Percentiles rank a stretch among this genome's conserved stretches.
Evolutionary conservation across 2,888 invertebrate genomes (phyloP).

Genomic region (Nipponacmea schrenckii): DNA sequence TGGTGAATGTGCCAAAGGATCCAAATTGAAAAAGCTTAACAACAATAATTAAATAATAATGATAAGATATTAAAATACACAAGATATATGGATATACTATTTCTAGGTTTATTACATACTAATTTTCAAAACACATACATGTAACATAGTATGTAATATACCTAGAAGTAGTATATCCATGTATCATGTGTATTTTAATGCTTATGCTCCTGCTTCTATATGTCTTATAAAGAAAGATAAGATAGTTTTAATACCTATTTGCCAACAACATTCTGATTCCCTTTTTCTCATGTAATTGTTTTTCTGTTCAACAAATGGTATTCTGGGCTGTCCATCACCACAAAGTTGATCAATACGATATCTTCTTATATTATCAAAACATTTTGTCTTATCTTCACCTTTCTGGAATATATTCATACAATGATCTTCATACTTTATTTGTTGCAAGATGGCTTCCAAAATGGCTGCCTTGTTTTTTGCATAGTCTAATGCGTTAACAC

Average conservation of each 20-base stretch:
- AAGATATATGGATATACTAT: too few relatives aligned
- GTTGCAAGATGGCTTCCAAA: not conserved
- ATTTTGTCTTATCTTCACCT: slow-evolving; percentile 27
- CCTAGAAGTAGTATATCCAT: too few relatives aligned
- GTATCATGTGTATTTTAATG: too few relatives aligned
- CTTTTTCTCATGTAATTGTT: slow-evolving; percentile 38
- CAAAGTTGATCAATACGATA: slow-evolving; percentile 49
- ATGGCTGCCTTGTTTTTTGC: not conserved
- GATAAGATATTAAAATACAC: too few relatives aligned
- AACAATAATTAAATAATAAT: too few relatives aligned
- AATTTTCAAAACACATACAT: too few relatives aligned
- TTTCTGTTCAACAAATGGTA: slow-evolving; percentile 40
- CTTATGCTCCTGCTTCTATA: too few relatives aligned
- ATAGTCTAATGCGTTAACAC: not conserved
- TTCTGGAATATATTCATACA: slow-evolving; percentile 18
- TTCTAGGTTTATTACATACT: too few relatives aligned
- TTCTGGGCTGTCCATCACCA: slow-evolving; percentile 44
- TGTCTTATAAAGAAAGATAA: too few relatives aligned
- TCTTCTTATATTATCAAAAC: slow-evolving; percentile 48
- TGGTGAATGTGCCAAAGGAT: too few relatives aligned
- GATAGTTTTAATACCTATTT: slow-evolving; percentile 39
- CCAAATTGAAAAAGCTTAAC: too few relatives aligned
- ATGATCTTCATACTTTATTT: not conserved
- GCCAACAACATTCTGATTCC: slow-evolving; percentile 47
- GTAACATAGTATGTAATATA: too few relatives aligned